phyloP scores from a whole-genome alignment of 2,797 vertebrate species.

The Choloepus didactylus region DNA sequence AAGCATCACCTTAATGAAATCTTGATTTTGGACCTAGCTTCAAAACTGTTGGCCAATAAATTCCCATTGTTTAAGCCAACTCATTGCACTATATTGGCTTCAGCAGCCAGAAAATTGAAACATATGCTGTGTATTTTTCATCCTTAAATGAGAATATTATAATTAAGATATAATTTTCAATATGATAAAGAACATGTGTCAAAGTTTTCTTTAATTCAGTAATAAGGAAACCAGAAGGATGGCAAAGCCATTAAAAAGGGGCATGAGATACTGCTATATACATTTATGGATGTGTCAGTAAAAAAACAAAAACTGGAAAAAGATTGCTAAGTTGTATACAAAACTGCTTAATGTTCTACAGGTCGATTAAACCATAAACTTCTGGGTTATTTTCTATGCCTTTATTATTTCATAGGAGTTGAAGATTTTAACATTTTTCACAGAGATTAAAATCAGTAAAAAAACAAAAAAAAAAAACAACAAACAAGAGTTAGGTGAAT shows the following conservation, averaged over 20 bases:
- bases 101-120: too few relatives aligned
- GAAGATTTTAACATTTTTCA: slow-evolving; percentile 34
- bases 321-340: background rate
- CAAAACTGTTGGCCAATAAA: too few relatives aligned
- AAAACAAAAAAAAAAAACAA: background rate
- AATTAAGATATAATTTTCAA: background rate
- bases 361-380: background rate
- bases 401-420: background rate
- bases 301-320: slow-evolving; percentile 12
- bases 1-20: too few relatives aligned
- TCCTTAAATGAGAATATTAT: background rate
- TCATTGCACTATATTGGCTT: too few relatives aligned
- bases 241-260: background rate
- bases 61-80: too few relatives aligned
- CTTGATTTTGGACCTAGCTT: too few relatives aligned
- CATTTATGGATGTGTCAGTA: background rate
- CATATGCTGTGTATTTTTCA: background rate
- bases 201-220: slow-evolving; percentile 37
- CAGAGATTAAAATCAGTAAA: background rate
- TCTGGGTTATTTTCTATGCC: background rate
- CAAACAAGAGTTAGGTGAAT: background rate
- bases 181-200: background rate
- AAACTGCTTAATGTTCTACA: background rate
- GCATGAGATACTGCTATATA: background rate
- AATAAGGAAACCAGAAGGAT: slow-evolving; percentile 2